Base-by-base conservation (phyloP, 1,140 invertebrate species). In the Planococcus citri region DNA sequence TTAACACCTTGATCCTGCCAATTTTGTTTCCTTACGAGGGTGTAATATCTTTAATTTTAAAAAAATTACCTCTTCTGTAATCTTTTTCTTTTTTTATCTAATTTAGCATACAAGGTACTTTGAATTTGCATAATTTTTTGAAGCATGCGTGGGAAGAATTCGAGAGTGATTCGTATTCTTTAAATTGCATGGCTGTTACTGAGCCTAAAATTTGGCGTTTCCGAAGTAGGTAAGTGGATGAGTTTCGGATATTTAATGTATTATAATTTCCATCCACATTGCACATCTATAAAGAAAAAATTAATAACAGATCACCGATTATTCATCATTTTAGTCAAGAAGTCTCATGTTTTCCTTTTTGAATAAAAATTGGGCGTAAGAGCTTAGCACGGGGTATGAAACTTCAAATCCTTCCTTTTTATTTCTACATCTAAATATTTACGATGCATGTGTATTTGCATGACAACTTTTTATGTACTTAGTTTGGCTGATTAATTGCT, bases 221-320 rank as follows among this genome's bases (percentile, higher is more conserved):
- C 75, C 78, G 82, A 73, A 83, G 80, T 78, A 83, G 82, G 82
- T 83, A 80, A 83, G 80, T 75, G 73, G 37, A 60, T 25, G 41
- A 4, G 41, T 17, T 9, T 51, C 41, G 41, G 41, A 51, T 51
- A 51, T 9, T 51, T 51, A 51, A 33, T 51, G 3, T 6, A 51
- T 14, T 17, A 14, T 51, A 51, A 51, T 51, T n/a, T 51, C 17
- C 41, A 51, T 51, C 41, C 41, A 51, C 41, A 51, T 51, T 51
- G n/a, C 41, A 20, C 41, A 51, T 51, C 41, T 51, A 9, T n/a
- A 3, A 2, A 51, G 17, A 51, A 51, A 33, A 51, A 51, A 17
- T n/a, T n/a, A n/a, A 51, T 9, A 51, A 51, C 17, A 14, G 6
- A 51, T 51, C 41, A 51, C 41, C 17, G n/a, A 20, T 51, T n/a